These are phyloP conservation scores for Caenorhabditis angaria DNA, from an alignment of 2,888 invertebrate species.

Conservation along the genomic window DNA sequence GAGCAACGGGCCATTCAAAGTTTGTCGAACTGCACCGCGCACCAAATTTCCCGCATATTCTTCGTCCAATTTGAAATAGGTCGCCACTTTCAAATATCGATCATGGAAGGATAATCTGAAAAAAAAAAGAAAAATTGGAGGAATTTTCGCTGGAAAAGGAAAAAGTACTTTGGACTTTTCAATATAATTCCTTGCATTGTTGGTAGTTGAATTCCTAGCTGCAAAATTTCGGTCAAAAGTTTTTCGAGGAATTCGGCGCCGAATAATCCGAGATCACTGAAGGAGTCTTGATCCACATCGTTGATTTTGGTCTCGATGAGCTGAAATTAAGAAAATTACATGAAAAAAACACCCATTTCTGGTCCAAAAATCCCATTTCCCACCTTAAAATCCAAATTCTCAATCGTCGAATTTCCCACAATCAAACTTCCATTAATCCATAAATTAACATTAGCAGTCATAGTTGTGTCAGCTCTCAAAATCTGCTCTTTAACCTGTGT, in stretches of 20 bases:
- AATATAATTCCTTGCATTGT: conserved; percentile 69
- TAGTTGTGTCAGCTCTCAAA: conserved; percentile 66
- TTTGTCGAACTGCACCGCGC: conserved; percentile 68
- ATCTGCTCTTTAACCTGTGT: conserved; percentile 61
- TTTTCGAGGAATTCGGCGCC: conserved; percentile 72
- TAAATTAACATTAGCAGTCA: conserved; percentile 70
- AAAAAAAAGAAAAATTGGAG: neutral
- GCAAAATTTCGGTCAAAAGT: conserved; percentile 69
- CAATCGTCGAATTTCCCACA: conserved; percentile 70
- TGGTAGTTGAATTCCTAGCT: conserved; percentile 68
- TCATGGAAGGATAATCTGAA: conserved; percentile 68
- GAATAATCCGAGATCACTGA: conserved; percentile 70
- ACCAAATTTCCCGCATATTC: conserved; percentile 66
- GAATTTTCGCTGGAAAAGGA: neutral
- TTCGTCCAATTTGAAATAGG: conserved; percentile 71
- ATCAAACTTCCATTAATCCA: conserved; percentile 63
- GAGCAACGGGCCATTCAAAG: conserved; percentile 37
- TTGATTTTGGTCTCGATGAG: conserved; percentile 47
- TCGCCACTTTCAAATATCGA: conserved; percentile 66
- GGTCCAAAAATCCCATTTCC: neutral
- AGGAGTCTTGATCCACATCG: conserved; percentile 69
- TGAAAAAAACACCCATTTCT: neutral
- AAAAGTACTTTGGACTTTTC: conserved; percentile 67
- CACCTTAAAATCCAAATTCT: conserved; percentile 69
- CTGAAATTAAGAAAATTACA: too few relatives aligned